These are phyloP conservation scores for Ageneiosus marmoratus DNA, from an alignment of 2,113 vertebrate species.

Conservation along the genomic window DNA sequence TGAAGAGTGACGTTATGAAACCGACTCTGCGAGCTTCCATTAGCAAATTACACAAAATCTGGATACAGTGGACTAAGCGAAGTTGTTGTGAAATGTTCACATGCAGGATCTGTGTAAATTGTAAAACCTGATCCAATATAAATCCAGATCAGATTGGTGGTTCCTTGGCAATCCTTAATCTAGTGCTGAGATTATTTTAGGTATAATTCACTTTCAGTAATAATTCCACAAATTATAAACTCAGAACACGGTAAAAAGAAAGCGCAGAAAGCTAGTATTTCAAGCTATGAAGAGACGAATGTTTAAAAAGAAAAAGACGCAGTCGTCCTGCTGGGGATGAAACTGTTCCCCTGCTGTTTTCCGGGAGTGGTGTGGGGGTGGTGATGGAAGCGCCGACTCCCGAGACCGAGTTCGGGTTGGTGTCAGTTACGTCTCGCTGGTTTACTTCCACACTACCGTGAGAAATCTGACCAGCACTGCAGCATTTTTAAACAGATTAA, in stretches of 20 bases:
- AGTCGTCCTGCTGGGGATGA: background rate
- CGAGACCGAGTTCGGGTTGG: too few relatives aligned
- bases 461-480: constrained; percentile 78
- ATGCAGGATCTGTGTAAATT: background rate
- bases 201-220: background rate
- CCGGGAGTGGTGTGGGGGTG: background rate
- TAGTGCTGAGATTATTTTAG: background rate
- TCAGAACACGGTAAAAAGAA: background rate
- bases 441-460: constrained; percentile 42
- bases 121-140: background rate
- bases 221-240: background rate
- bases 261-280: background rate
- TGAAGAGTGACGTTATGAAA: background rate
- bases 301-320: background rate
- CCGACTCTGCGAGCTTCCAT: background rate
- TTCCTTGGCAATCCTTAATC: background rate
- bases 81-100: background rate
- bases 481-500: background rate
- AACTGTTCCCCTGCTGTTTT: background rate
- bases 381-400: background rate
- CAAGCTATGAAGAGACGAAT: background rate
- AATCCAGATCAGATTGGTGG: background rate
- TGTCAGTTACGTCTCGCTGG: too few relatives aligned
- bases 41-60: background rate
- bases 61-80: background rate